Percentiles rank a stretch among this genome's conserved stretches.
phyloP scores from a whole-genome alignment of 2,888 invertebrate genomes.

The Ephialtes manifestator region DNA sequence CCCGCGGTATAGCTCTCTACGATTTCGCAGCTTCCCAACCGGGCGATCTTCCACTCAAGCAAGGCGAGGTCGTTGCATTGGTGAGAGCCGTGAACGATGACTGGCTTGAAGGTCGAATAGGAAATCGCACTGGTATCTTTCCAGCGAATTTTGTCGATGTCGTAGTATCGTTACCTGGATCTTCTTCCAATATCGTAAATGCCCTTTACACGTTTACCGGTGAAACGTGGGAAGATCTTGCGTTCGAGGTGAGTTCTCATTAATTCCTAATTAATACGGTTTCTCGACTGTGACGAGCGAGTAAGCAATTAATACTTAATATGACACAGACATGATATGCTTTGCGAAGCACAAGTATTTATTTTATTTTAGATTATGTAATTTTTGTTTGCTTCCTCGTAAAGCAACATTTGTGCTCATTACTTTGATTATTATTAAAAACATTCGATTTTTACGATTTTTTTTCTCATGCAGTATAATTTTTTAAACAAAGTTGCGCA shows the following conservation, averaged over 20 bases:
- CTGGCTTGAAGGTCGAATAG: slow-evolving; percentile 92
- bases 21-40: slow-evolving; percentile 92
- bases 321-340: neutral
- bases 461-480: neutral
- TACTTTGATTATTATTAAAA: neutral
- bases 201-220: slow-evolving; percentile 92
- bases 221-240: slow-evolving; percentile 88
- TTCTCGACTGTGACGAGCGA: neutral
- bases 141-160: slow-evolving; percentile 93
- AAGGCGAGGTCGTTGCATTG: slow-evolving; percentile 91
- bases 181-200: slow-evolving; percentile 86
- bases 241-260: slow-evolving; percentile 86
- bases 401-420: neutral
- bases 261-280: neutral
- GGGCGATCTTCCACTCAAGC: slow-evolving; percentile 93
- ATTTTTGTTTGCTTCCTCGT: neutral
- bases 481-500: neutral
- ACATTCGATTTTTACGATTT: neutral
- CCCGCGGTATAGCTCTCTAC: slow-evolving; percentile 93
- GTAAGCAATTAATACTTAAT: neutral
- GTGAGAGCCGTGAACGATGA: slow-evolving; percentile 91
- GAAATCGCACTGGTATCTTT: slow-evolving; percentile 92
- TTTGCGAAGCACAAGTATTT: neutral
- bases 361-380: neutral
- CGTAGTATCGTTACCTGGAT: slow-evolving; percentile 89